phyloP scores from a whole-genome alignment of 2,113 vertebrate species.

The Anarhynchus alexandrinus region DNA sequence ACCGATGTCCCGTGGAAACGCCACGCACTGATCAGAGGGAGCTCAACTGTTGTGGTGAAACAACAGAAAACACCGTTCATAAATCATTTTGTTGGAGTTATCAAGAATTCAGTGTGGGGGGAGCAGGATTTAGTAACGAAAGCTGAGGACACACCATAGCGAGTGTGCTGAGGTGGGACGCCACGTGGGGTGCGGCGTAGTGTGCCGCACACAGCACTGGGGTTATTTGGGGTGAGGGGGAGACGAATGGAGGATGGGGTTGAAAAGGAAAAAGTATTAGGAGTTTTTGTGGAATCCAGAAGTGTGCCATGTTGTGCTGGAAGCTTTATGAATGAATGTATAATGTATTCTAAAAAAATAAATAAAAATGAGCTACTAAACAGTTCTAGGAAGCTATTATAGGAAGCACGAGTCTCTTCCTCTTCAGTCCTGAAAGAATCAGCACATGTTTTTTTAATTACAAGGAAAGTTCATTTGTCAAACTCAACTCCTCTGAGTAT shows the following conservation, averaged over 20 bases:
- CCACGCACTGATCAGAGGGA: background rate
- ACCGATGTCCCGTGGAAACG: background rate
- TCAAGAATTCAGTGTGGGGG: background rate
- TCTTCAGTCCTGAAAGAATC: constrained; percentile 8
- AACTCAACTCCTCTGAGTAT: constrained; percentile 2
- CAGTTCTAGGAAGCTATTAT: background rate
- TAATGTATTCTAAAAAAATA: background rate
- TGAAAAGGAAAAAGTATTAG: background rate
- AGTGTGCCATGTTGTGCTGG: background rate
- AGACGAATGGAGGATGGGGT: background rate
- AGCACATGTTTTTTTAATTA: constrained; percentile 30
- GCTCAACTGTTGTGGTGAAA: background rate
- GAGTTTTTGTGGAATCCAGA: background rate
- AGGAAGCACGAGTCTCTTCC: background rate
- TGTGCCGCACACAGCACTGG: accelerated
- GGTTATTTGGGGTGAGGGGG: background rate
- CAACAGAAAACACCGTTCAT: background rate
- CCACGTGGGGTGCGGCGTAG: accelerated
- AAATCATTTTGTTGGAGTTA: background rate
- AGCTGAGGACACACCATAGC: background rate
- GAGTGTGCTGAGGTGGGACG: background rate
- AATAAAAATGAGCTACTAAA: background rate
- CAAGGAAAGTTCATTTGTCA: constrained; percentile 48
- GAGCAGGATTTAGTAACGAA: background rate
- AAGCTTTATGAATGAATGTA: background rate